Percentiles rank a stretch among this genome's conserved stretches.
phyloP scores from a whole-genome alignment of 2,797 vertebrate genomes.

The Potorous gilbertii region DNA sequence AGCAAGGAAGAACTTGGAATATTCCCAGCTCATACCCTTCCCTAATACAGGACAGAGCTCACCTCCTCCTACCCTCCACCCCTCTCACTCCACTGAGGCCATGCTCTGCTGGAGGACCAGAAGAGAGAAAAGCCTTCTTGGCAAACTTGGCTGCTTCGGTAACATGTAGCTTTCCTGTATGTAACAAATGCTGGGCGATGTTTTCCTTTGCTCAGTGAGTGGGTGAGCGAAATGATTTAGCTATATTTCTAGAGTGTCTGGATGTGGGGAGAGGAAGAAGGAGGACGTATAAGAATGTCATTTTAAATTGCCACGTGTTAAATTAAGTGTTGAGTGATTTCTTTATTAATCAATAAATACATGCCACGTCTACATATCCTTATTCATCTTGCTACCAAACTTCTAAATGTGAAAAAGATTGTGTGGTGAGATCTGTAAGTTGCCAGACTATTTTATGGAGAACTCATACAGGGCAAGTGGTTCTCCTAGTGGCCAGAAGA shows the following conservation, averaged over 20 bases:
- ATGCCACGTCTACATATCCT: conserved; percentile 57
- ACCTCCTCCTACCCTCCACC: neutral
- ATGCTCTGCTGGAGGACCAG: neutral
- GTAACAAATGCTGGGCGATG: neutral
- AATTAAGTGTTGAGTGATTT: conserved; percentile 49
- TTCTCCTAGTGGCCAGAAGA: too few relatives aligned
- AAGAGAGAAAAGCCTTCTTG: neutral
- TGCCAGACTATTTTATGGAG: neutral
- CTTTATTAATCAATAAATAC: conserved; percentile 64
- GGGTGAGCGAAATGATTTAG: conserved; percentile 49
- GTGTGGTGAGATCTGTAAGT: neutral
- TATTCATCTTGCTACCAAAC: conserved; percentile 54
- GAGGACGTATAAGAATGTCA: conserved; percentile 37
- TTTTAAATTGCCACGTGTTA: conserved; percentile 58
- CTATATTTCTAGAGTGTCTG: conserved; percentile 58
- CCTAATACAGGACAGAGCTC: neutral
- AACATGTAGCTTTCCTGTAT: conserved; percentile 39
- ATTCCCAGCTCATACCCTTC: neutral
- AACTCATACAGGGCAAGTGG: too few relatives aligned
- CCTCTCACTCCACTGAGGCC: neutral
- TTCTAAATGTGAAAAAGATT: conserved; percentile 56
- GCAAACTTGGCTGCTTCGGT: neutral
- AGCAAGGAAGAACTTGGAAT: neutral
- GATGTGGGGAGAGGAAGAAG: neutral
- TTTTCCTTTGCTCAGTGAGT: conserved; percentile 11